Evolutionary conservation across 2,888 invertebrate genomes (phyloP), one percentile per base, ranked within the genome.

Genomic region (Drosophila falleni): DNA sequence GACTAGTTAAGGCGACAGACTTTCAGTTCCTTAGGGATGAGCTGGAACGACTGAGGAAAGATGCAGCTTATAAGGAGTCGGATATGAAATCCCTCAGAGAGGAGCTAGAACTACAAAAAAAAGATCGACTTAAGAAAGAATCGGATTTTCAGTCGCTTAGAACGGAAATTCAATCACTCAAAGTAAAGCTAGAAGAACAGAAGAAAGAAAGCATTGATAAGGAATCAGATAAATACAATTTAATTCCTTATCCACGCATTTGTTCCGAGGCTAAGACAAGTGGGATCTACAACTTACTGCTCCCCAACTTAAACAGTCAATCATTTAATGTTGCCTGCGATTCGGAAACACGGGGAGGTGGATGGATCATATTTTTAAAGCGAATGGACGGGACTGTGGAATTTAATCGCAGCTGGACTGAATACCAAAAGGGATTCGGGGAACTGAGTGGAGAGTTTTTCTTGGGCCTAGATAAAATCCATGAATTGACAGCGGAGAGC

Each of bases 281-380:
- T n/a, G 35, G 23, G 9, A 9, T 33, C 35, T 51, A 8, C 13
- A 23, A 5, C 23, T n/a, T 8, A 6, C 8, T 29, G 6, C 29
- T 8, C 23, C 3, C 23, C 1, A 23, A 23, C 3, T 2, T 23
- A 23, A 23, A 23, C 23, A 23, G 23, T 23, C 23, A 23, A 4
- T 3, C 23, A 4, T 50, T 50, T 23, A 35, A 35, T n/a, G 35
- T 50, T 5, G 50, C n/a, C 19, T 50, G 50, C n/a, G 50, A 50
- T 50, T 35, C 35, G 3, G 50, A 50, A 13, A 35, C 35, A 19
- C 8, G 9, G 35, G 19, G 8, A 8, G 50, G 50, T 0, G 35
- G n/a, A 6, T 50, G 50, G 50, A 50, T 35, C 1, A 19, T 50
- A 1, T 13, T 50, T 1, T 13, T 50, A 3, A 33, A 23, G 2